Conservation (phyloP, 2,888 invertebrate species). For the Stenodera caucasica region DNA sequence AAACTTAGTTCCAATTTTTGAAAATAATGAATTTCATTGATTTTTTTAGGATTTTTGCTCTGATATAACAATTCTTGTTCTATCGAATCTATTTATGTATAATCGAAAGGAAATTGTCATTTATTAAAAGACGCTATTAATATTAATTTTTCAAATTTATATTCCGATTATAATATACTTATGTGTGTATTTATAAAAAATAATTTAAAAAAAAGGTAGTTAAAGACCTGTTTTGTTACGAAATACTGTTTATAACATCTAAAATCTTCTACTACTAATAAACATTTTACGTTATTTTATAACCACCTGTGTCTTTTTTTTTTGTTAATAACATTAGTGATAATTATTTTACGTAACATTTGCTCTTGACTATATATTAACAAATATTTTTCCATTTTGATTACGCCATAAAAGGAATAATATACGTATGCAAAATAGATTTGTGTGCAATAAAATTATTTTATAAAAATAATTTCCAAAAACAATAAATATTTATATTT, state of each 20-base stretch:
- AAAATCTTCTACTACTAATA: conserved; percentile 13
- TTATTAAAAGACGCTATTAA: not conserved
- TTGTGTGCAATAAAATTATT: conserved; percentile 13
- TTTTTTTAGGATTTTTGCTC: no score
- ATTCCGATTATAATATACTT: not conserved
- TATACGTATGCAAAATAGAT: conserved; percentile 3
- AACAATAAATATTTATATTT: conserved; percentile 18
- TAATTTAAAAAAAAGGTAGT: no score
- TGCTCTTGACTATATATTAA: conserved; percentile 21
- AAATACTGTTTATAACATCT: conserved; percentile 19
- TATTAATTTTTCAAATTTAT: conserved; percentile 3
- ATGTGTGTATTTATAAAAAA: conserved; percentile 4
- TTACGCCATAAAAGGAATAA: conserved; percentile 25
- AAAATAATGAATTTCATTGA: no score
- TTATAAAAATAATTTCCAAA: conserved; percentile 13
- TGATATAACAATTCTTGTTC: no score
- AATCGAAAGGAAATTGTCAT: not conserved
- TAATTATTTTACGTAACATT: conserved; percentile 24
- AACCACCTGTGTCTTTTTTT: conserved; percentile 14
- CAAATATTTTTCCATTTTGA: conserved; percentile 11
- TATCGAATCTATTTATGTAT: no score
- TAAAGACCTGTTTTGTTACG: conserved; percentile 20
- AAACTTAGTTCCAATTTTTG: no score
- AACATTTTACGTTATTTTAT: conserved; percentile 23
- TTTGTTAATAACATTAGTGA: conserved; percentile 20